These are phyloP conservation scores for Octodon degus DNA, from an alignment of 2,113 vertebrate genomes.

Conservation along the genomic window DNA sequence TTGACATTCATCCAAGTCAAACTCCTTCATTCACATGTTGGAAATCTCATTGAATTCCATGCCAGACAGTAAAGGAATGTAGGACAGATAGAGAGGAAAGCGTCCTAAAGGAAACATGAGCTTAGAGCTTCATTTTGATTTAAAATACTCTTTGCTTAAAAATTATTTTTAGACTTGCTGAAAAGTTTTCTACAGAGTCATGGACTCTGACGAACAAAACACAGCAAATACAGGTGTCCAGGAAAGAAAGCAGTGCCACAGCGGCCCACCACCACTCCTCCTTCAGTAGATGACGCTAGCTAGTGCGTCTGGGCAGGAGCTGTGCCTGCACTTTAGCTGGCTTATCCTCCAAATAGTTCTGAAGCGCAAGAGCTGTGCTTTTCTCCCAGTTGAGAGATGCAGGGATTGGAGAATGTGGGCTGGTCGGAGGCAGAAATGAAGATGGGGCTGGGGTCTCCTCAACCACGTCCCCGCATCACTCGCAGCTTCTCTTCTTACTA, in stretches of 20 bases:
- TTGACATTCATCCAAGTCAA: constrained; percentile 57
- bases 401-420: background rate
- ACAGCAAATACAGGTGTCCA: background rate
- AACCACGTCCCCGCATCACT: rapidly evolving
- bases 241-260: background rate
- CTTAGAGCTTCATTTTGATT: constrained; percentile 8
- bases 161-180: constrained; percentile 71
- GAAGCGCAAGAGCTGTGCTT: background rate
- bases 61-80: constrained; percentile 24
- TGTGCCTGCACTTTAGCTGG: background rate
- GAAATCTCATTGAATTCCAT: constrained; percentile 33
- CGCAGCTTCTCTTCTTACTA: background rate
- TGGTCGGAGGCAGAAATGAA: background rate
- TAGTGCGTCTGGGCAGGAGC: background rate
- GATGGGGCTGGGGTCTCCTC: background rate
- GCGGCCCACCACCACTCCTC: background rate
- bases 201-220: background rate
- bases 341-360: background rate
- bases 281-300: background rate
- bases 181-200: background rate
- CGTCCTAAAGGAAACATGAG: background rate
- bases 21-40: constrained; percentile 59
- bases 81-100: background rate
- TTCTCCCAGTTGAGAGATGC: background rate
- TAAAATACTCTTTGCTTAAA: constrained; percentile 6